A percentile compares a stretch with the other conserved stretches of the same genome.
Conservation (phyloP, 1,140 invertebrate species). For the Drosophila ambigua region DNA sequence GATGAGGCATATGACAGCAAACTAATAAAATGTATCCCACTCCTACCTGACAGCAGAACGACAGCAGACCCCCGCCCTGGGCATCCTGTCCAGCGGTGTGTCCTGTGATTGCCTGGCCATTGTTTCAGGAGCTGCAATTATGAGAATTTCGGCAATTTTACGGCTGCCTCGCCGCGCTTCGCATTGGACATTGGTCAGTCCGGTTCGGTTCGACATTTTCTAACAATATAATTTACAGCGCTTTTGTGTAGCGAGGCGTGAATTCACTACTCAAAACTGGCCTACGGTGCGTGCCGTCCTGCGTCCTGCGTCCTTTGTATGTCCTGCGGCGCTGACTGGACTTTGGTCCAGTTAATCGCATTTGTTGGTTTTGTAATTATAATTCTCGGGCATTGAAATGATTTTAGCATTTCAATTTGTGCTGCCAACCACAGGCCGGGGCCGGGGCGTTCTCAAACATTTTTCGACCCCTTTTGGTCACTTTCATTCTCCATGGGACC, state of each 20-base stretch:
- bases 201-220: background rate
- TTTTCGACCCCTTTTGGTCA: constrained; percentile 63
- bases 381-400: constrained; percentile 52
- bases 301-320: background rate
- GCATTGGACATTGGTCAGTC: constrained; percentile 52
- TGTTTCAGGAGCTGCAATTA: constrained; percentile 74
- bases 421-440: constrained; percentile 59
- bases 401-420: constrained; percentile 78
- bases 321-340: constrained; percentile 34
- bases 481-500: constrained; percentile 22
- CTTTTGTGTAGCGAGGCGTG: constrained; percentile 83
- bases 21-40: constrained; percentile 60
- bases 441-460: constrained; percentile 12
- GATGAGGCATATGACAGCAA: constrained; percentile 56
- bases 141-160: constrained; percentile 52
- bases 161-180: constrained; percentile 9
- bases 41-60: constrained; percentile 28
- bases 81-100: constrained; percentile 12
- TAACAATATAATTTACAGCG: constrained; percentile 81
- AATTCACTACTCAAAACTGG: constrained; percentile 61
- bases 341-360: constrained; percentile 64
- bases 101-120: constrained; percentile 34
- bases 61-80: constrained; percentile 12
- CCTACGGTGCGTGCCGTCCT: background rate
- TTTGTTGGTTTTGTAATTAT: constrained; percentile 74